Evolutionary conservation across 2,888 invertebrate genomes (phyloP).

Genomic region (Apotomis capreana): DNA sequence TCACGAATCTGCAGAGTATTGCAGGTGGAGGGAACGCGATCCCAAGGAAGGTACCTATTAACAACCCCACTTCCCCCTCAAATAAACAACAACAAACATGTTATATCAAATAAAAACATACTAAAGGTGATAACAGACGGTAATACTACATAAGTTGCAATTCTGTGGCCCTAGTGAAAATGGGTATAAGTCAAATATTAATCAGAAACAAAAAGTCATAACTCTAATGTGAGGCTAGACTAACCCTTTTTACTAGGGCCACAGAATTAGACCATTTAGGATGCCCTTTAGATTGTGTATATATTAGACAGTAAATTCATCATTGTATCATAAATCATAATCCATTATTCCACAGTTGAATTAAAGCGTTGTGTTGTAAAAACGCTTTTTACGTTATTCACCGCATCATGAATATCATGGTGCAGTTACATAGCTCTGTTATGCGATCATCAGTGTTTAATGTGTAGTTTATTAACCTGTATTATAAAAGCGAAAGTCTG

Average conservation of each 20-base stretch:
- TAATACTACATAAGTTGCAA: neutral
- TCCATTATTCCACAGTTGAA: neutral
- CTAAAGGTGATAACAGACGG: neutral
- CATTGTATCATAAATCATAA: constrained; percentile 3
- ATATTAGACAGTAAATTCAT: neutral
- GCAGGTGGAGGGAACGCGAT: constrained; percentile 26
- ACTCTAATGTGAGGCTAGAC: too few species aligned
- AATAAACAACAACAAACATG: neutral
- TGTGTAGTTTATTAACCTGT: neutral
- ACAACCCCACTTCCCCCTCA: constrained; percentile 1
- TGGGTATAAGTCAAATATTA: too few species aligned
- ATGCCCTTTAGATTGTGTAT: neutral
- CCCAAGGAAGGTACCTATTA: constrained; percentile 35
- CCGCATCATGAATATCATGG: neutral
- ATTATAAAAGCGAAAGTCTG: too few species aligned
- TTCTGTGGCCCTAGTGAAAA: too few species aligned
- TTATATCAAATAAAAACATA: neutral
- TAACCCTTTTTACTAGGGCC: too few species aligned
- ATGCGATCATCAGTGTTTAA: neutral
- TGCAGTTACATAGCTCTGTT: neutral
- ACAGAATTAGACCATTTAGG: neutral
- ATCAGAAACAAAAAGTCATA: too few species aligned
- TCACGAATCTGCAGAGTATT: constrained; percentile 23
- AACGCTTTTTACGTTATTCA: neutral
- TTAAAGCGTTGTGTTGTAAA: constrained; percentile 13